Evolutionary conservation across 2,113 vertebrate species (phyloP).

Genomic region (Scartelaos histophorus): DNA sequence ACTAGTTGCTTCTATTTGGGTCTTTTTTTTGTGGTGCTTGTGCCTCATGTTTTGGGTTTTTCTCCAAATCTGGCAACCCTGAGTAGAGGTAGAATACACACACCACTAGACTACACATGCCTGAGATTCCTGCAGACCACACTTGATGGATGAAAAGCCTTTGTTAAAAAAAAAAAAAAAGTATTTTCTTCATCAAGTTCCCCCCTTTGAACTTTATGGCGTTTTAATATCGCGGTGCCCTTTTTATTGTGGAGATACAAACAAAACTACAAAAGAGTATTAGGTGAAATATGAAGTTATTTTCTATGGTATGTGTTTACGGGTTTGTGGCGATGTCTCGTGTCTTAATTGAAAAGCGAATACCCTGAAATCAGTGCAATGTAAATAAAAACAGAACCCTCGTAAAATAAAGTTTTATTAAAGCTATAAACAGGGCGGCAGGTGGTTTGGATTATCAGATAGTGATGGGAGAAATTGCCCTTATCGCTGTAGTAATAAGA

Average conservation of each 20-base stretch:
- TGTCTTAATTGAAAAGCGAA: conserved; percentile 1
- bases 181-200: conserved; percentile 56
- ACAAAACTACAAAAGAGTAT: background rate
- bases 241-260: conserved; percentile 8
- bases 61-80: background rate
- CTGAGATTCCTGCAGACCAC: conserved; percentile 65
- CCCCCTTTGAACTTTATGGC: conserved; percentile 47
- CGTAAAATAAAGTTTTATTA: background rate
- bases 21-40: too few species aligned
- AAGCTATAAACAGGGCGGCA: background rate
- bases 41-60: too few species aligned
- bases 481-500: background rate
- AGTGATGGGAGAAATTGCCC: background rate
- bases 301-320: background rate
- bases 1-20: too few species aligned
- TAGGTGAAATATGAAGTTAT: background rate
- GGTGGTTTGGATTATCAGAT: background rate
- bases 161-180: conserved; percentile 52
- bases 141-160: conserved; percentile 54
- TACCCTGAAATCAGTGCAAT: background rate
- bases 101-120: conserved; percentile 63
- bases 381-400: conserved; percentile 1
- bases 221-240: conserved; percentile 28
- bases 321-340: background rate
- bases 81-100: conserved; percentile 56